Conservation (phyloP, 1,140 invertebrate species). For the Drosophila mayri region DNA sequence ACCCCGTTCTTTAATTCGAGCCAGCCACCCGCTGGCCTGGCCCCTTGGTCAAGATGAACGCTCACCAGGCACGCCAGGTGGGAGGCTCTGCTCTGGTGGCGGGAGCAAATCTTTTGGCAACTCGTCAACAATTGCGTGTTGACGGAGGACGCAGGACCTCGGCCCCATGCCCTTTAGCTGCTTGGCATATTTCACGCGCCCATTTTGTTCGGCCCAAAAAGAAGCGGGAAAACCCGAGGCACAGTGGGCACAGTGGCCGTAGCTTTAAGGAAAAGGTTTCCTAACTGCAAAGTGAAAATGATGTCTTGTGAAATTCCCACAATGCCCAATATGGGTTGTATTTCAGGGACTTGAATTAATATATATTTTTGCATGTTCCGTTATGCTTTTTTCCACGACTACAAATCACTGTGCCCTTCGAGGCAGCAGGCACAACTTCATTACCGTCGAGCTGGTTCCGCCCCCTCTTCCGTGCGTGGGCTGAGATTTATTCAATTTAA, state of each 20-base stretch:
- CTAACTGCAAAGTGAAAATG: not conserved
- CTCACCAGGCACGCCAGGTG: slow-evolving; percentile 70
- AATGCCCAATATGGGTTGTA: not conserved
- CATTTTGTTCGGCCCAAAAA: slow-evolving; percentile 23
- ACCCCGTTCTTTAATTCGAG: slow-evolving; percentile 28
- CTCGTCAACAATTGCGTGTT: slow-evolving; percentile 60
- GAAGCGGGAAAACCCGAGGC: slow-evolving; percentile 5
- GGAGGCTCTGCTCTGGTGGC: not conserved
- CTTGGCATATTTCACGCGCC: slow-evolving; percentile 41
- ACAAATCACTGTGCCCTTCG: not conserved
- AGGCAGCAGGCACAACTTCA: slow-evolving; percentile 53
- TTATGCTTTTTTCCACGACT: not conserved
- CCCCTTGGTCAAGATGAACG: slow-evolving; percentile 47
- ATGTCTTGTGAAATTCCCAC: not conserved
- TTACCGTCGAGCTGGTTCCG: slow-evolving; percentile 32
- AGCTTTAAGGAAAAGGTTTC: not conserved
- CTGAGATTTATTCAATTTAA: slow-evolving; percentile 81
- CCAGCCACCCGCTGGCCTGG: not conserved
- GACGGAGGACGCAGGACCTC: slow-evolving; percentile 26
- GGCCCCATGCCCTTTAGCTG: not conserved
- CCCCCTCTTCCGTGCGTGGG: slow-evolving; percentile 30
- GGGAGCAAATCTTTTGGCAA: slow-evolving; percentile 55
- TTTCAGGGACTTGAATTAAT: not conserved
- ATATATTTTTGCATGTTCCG: not conserved
- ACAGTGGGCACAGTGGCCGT: not conserved